Evolutionary conservation across 2,113 vertebrate species (phyloP), one percentile per base, ranked within the genome.

Genomic region (Charina bottae): DNA sequence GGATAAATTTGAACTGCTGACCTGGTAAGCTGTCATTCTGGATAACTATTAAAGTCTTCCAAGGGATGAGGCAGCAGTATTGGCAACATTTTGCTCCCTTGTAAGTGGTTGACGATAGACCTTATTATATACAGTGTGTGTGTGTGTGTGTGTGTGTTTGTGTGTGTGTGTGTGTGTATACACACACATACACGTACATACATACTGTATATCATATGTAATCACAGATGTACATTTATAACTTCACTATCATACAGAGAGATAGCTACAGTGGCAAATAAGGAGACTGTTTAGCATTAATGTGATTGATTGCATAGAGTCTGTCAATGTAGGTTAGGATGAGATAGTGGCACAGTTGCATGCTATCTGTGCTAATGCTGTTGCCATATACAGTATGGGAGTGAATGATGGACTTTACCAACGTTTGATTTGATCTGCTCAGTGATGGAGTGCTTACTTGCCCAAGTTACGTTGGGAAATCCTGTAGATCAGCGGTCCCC

Each of bases 11-110:
- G 24, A 56, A 90, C 89, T 55, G 9, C 15, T 56, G 88, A n/a
- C 58, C 56, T 95, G 87, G 89, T 92, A 93, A 17, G 15, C 90
- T 87, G 21, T 62, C 94, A 93, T 96, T 54, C 37, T 92, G 60
- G 93, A 94, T 93, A 92, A 93, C 94, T 88, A 90, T 92, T 93
- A 94, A 95, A 0, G 23, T 92, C 46, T 37, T 94, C 94, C 91
- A 88, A 90, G 55, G 4, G 90, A 90, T n/a, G 72, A 62, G 21
- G 15, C 6, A 83, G 42, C 42, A 78, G 54, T 24, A 49, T 12
- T 23, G 78, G 19, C 19, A 49, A 83, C 42, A 53, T 46, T 55
- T 62, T 64, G 28, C 21, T 64, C 1, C n/a, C 49, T 37, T 68
- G 64, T 85, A 46, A 85, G 21, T 60, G 12, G 12, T n/a, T 92